A percentile compares a stretch with the other conserved stretches of the same genome.
These are phyloP conservation scores for Ganaspis brasiliensis DNA, from an alignment of 2,888 invertebrate species.

Conservation along the genomic window DNA sequence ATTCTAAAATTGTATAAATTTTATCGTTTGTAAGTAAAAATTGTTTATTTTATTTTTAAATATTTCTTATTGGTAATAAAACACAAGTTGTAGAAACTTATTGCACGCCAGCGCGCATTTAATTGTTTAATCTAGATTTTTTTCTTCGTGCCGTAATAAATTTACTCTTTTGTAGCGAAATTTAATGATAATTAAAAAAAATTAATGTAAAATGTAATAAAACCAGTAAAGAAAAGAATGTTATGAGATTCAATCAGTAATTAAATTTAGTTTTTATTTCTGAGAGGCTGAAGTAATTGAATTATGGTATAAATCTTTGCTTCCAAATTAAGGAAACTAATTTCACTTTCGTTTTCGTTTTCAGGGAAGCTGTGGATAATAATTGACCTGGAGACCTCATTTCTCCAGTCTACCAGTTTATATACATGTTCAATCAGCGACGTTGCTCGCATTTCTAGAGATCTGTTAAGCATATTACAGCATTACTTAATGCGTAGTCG, in stretches of 20 bases:
- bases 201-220: not conserved
- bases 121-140: too few species aligned
- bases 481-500: conserved; percentile 22
- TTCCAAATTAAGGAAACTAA: conserved; percentile 8
- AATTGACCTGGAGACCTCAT: conserved; percentile 33
- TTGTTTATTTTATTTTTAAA: too few species aligned
- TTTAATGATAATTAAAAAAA: too few species aligned
- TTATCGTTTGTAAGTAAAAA: too few species aligned
- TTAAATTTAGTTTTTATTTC: not conserved
- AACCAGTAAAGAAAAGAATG: not conserved
- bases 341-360: conserved; percentile 39
- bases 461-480: conserved; percentile 7
- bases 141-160: too few species aligned
- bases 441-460: conserved; percentile 27
- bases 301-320: not conserved
- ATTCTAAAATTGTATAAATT: too few species aligned
- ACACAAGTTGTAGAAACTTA: too few species aligned
- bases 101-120: too few species aligned
- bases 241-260: not conserved
- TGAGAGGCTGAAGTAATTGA: not conserved
- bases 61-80: too few species aligned
- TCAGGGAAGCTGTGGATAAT: conserved; percentile 15
- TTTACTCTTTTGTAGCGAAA: too few species aligned
- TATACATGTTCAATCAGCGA: not conserved
- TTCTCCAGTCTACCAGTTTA: not conserved